Evolutionary conservation across 2,797 vertebrate genomes (phyloP).

Genomic region (Brachymystax lenok): DNA sequence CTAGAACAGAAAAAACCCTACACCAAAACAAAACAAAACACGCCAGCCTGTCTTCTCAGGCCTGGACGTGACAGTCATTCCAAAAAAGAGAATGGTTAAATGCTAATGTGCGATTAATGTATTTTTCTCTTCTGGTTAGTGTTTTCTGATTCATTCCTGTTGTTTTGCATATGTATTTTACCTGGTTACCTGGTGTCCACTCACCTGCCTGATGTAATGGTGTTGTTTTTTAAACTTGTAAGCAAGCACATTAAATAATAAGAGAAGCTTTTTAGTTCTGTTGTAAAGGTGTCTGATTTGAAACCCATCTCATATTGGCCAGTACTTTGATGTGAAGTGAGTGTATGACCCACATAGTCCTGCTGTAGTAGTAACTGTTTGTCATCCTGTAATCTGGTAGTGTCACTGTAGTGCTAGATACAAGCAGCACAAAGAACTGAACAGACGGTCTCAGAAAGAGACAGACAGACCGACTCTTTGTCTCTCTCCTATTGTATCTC

Average conservation of each 20-base stretch:
- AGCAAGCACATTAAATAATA: not conserved
- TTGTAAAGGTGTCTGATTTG: not conserved
- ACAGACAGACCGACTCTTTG: not conserved
- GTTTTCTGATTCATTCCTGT: not conserved
- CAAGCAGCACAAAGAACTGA: not conserved
- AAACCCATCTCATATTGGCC: not conserved
- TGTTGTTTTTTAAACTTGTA: not conserved
- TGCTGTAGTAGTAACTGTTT: constrained; percentile 1
- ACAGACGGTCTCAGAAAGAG: too few relatives aligned
- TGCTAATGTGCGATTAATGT: not conserved
- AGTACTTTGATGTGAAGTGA: not conserved
- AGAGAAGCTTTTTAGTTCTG: not conserved
- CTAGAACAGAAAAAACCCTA: too few relatives aligned
- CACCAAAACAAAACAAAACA: too few relatives aligned
- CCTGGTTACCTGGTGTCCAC: not conserved
- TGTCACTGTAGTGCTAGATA: too few relatives aligned
- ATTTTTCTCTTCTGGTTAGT: not conserved
- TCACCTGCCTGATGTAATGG: not conserved
- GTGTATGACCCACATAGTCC: not conserved
- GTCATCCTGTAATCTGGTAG: too few relatives aligned
- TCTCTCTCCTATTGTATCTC: not conserved
- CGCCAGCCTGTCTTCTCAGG: too few relatives aligned
- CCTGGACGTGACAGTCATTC: too few relatives aligned
- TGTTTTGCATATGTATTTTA: not conserved
- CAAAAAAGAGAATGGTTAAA: not conserved